phyloP scores from a whole-genome alignment of 2,113 vertebrate genomes.

The Hymenochirus boettgeri region DNA sequence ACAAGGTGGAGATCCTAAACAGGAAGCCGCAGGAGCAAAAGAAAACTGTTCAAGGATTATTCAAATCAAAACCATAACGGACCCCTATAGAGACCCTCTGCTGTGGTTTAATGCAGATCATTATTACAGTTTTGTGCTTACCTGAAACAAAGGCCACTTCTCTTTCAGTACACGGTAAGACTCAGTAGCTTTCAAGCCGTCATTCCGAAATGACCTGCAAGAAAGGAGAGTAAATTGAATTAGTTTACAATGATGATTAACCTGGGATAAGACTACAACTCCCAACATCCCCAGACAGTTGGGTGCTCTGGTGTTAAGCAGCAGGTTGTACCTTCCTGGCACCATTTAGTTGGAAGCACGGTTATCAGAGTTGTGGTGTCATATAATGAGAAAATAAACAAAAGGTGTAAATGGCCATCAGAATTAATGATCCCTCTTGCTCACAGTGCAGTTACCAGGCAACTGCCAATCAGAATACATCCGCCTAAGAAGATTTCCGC shows the following conservation, averaged over 20 bases:
- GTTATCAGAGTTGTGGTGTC: no score
- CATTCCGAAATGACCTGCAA: conserved; percentile 83
- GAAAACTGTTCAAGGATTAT: not conserved
- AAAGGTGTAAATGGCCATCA: no score
- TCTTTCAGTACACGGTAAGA: conserved; percentile 93
- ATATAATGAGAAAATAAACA: no score
- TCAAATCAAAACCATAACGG: not conserved
- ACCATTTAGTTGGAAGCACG: no score
- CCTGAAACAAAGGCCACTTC: conserved; percentile 97
- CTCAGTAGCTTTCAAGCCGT: conserved; percentile 92
- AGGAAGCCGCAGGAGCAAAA: not conserved
- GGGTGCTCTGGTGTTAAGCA: no score
- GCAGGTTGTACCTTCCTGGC: no score
- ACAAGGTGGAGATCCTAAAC: no score
- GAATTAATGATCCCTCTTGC: no score
- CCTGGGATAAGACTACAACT: no score
- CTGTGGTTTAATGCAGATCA: not conserved
- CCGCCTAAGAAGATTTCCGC: no score
- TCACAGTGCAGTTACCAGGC: conserved; percentile 1
- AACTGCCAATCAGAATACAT: conserved; percentile 8
- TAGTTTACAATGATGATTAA: no score
- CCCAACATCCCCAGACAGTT: no score
- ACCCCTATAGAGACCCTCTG: not conserved
- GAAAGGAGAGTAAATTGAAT: conserved; percentile 45
- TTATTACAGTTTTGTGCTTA: conserved; percentile 56